Evolutionary conservation across 2,888 invertebrate genomes (phyloP).

Genomic region (Notocelia uddmanniana): DNA sequence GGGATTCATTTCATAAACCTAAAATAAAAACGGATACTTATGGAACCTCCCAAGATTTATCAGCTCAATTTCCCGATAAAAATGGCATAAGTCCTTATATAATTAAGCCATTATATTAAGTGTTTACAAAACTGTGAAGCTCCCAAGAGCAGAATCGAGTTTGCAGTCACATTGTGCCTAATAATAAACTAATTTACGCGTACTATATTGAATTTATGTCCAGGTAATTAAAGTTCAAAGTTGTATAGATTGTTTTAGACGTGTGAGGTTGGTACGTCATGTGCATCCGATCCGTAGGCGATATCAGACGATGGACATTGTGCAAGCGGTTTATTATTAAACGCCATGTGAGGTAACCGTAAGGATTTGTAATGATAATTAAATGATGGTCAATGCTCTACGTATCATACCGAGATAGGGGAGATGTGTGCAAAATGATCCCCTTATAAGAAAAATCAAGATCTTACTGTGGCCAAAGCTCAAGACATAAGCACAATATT

Average conservation of each 20-base stretch:
- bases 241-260: not conserved
- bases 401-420: too few relatives aligned
- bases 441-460: too few relatives aligned
- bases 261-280: not conserved
- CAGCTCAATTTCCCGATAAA: not conserved
- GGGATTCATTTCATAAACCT: not conserved
- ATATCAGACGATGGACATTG: conserved; percentile 39
- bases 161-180: not conserved
- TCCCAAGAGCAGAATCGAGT: conserved; percentile 8
- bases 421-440: too few relatives aligned
- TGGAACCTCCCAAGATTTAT: not conserved
- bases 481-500: too few relatives aligned
- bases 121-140: conserved; percentile 21
- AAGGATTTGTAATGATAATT: not conserved
- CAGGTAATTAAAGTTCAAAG: not conserved
- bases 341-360: conserved; percentile 24
- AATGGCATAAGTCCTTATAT: not conserved
- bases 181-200: not conserved
- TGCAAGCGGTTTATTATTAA: conserved; percentile 34
- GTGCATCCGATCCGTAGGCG: conserved; percentile 13
- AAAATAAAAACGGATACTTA: conserved; percentile 1
- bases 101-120: not conserved
- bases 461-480: too few relatives aligned
- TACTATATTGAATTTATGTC: not conserved
- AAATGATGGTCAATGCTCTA: too few relatives aligned